Base-by-base conservation (phyloP, 1,140 invertebrate genomes). In the Diabrotica virgifera region DNA sequence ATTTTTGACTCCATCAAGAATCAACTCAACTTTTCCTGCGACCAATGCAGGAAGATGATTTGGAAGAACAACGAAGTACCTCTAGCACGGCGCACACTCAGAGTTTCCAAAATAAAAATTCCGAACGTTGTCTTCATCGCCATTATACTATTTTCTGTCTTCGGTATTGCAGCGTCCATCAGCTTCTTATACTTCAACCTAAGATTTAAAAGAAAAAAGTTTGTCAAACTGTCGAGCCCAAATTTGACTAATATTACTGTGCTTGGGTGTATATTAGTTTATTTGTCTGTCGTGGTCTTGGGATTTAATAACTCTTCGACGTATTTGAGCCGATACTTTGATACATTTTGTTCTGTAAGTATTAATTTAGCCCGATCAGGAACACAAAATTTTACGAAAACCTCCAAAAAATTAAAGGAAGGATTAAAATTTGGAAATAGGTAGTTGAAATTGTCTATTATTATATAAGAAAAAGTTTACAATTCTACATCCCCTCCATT, bases 231-330 rank as follows among this genome's bases (percentile, higher is more conserved):
- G 80, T 97, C 95, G 13, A 97, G 94, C 77, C 96, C 96, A 6
- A 90, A 95, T 75, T 84, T 98, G 67, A 98, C 98, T 83, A 98
- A 98, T 81, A 88, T 98, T 77, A 96, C 97, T 10, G 92, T 97
- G 54, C 87, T 95, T 54, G 97, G 96, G 14, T 97, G 95, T 74
- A 90, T 96, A 67, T 81, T 97, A 63, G 94, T 96, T 6, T 99
- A 98, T 80, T 85, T 90, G 10, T 95, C 94, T 55, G 94, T 98
- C 38, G 93, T 97, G 65, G 82, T 98, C 55, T 83, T 95, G 56
- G 93, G 92, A n/a, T 80, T 94, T 46, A 92, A 95, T 79, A 88
- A 92, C 74, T 86, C 88, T n/a, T 90, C 86, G 11, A 76, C 93
- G 38, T 84, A 87, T 10, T 79, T 84, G 60, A 83, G 86, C 8